Base-by-base conservation (phyloP, 2,113 vertebrate species). In the Chloropsis hardwickii region DNA sequence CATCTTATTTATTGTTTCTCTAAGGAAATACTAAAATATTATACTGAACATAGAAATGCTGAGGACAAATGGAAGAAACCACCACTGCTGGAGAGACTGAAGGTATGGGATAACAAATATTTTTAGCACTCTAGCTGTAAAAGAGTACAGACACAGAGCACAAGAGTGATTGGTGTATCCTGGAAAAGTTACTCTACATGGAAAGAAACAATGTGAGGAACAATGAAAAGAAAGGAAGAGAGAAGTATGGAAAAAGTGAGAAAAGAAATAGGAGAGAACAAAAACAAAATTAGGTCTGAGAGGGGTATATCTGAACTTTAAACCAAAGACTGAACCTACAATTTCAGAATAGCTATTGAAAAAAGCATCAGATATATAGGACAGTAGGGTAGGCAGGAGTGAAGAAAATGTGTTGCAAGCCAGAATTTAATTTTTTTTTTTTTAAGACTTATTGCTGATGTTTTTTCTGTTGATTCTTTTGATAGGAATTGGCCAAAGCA, bases 11-110 rank as follows among this genome's bases (percentile, higher is more conserved):
- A 81, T 95, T 86, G 8, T 94, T 81, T 92, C 71, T 94, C 87
- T 82, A 96, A 99, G 99, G 98, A 99, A 95, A 98, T 99, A 77
- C 53, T 97, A 64, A 97, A 98, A 39, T 99, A 98, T 94, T 99
- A 98, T 93, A 51, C 81, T 70, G 97, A 95, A 96, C 78, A 92
- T 40, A 92, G 96, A 91, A 97, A 98, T 77, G 98, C 98, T 27
- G 91, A 96, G 33, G 97, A 98, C 56, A 98, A 98, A 92, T 99
- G 99, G 99, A 97, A 96, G 88, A 98, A 98, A 20, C 99, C 99
- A 50, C 90, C 88, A 65, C 92, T 99, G 70, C 97, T 99, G 65
- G 98, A 99, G 71, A 98, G 97, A 66, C 96, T 99, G 53, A 99
- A 99, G 99, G 99, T 99, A 98, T 86, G 87, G 56, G 22, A 78